Evolutionary conservation across 2,797 vertebrate genomes (phyloP), one percentile per base, ranked within the genome.

Genomic region (Melanotaenia trifasciata): DNA sequence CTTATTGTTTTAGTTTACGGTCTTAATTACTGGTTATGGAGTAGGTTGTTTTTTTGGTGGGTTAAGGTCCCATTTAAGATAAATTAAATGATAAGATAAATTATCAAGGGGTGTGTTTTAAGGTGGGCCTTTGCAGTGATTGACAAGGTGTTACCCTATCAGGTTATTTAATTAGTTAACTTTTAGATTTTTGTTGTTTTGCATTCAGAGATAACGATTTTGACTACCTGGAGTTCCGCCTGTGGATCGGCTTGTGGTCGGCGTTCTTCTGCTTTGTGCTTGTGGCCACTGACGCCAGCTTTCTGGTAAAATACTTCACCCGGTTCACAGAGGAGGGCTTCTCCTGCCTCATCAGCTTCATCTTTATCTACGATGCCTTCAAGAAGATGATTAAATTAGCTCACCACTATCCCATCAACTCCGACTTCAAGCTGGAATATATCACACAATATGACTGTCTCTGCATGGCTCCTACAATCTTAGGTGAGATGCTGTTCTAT

Each of bases 221-320:
- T 43, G 96, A 99, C 93, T 99, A 99, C 90, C 84, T 99, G 93
- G 97, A 99, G 93, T 99, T 99, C 78, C 97, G 98, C 2, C 93
- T 99, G 79, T 99, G 98, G 98, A 99, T 99, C 0, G 98, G 98
- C 62, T 87, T 99, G 78, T 99, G 98, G 98, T 99, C 98, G 3
- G 97, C 96, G 43, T 96, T 99, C 88, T 88, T 96, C 80, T 99
- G 97, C 92, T 94, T 99, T 72, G 18, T 96, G 24, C 93, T 99
- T 0, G 98, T 99, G 20, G 98, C 96, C 26, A 99, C 98, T 0
- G 98, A 99, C 0, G 98, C 98, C 93, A 99, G 97, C 88, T 99
- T 95, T 92, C 78, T 99, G 90, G 98, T 99, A 60, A 96, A 99
- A 88, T 99, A 98, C 90, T 99, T 99, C 78, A 99, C 98, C 10